phyloP scores from a whole-genome alignment of 2,797 vertebrate genomes.

The Sylvilagus floridanus region DNA sequence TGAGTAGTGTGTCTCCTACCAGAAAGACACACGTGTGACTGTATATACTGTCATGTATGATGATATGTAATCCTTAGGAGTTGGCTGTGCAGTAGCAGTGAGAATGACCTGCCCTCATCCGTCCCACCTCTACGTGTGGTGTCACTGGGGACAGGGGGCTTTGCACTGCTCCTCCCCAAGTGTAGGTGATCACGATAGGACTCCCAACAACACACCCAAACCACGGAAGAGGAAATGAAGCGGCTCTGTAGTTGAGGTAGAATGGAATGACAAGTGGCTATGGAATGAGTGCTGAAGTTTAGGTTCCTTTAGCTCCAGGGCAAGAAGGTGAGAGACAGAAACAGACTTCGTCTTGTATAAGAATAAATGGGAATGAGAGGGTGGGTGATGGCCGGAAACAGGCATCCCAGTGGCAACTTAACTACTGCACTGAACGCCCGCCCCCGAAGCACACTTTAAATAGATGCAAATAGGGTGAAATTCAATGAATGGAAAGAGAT shows the following conservation, averaged over 20 bases:
- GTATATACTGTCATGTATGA: not conserved
- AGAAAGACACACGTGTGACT: not conserved
- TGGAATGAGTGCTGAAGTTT: not conserved
- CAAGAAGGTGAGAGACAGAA: not conserved
- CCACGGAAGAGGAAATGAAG: not conserved
- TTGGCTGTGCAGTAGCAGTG: not conserved
- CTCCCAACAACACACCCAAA: not conserved
- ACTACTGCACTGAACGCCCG: too few species aligned
- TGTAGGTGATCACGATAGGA: not conserved
- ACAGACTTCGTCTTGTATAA: too few species aligned
- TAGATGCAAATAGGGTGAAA: too few species aligned
- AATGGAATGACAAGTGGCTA: not conserved
- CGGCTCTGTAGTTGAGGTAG: not conserved
- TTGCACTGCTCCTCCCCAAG: not conserved
- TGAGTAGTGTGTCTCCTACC: not conserved
- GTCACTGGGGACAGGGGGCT: too few species aligned
- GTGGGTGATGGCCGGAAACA: too few species aligned
- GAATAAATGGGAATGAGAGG: too few species aligned
- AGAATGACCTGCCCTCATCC: not conserved
- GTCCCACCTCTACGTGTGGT: not conserved
- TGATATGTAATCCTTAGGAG: not conserved
- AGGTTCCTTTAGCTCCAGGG: not conserved
- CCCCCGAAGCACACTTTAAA: too few species aligned
- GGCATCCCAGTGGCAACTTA: too few species aligned
- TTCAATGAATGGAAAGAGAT: too few species aligned